Percentiles rank a stretch among this genome's conserved stretches.
These are phyloP conservation scores for Folsomia candida DNA, from an alignment of 2,888 invertebrate genomes.

Conservation along the genomic window DNA sequence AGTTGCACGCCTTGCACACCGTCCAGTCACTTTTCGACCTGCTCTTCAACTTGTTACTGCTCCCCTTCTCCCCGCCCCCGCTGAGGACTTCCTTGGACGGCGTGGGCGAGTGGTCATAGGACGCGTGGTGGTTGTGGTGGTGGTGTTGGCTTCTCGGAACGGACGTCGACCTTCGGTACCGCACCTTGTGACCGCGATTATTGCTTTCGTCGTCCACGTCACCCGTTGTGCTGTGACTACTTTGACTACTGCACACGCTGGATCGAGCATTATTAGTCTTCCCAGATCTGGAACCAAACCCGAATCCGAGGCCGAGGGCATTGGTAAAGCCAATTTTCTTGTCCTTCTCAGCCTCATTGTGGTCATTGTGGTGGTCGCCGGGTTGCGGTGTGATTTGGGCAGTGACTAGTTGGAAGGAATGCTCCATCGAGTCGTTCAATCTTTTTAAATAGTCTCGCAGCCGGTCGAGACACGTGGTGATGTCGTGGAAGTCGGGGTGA, in stretches of 20 bases:
- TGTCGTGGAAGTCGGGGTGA: constrained; percentile 55
- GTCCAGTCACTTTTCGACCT: constrained; percentile 46
- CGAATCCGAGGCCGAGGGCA: not conserved
- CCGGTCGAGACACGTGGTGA: constrained; percentile 53
- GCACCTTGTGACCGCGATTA: constrained; percentile 22
- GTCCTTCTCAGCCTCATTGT: constrained; percentile 20
- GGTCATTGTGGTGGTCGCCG: constrained; percentile 23
- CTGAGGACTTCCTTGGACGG: constrained; percentile 26
- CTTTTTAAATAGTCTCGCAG: constrained; percentile 55
- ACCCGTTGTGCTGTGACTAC: constrained; percentile 31
- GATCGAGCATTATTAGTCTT: constrained; percentile 32
- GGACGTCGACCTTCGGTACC: constrained; percentile 41
- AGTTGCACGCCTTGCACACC: constrained; percentile 35
- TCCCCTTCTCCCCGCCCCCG: constrained; percentile 44
- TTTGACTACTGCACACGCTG: constrained; percentile 40
- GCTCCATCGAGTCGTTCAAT: constrained; percentile 56
- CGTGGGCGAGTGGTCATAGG: no score
- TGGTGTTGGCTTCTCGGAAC: constrained; percentile 34
- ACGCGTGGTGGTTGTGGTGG: not conserved
- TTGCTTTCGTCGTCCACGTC: no score
- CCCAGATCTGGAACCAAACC: constrained; percentile 2
- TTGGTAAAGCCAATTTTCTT: not conserved
- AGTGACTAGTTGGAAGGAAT: constrained; percentile 54
- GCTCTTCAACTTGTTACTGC: constrained; percentile 33
- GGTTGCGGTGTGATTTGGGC: constrained; percentile 50